These are phyloP conservation scores for Drosophila quadrilineata DNA, from an alignment of 1,140 invertebrate species.

Conservation along the genomic window DNA sequence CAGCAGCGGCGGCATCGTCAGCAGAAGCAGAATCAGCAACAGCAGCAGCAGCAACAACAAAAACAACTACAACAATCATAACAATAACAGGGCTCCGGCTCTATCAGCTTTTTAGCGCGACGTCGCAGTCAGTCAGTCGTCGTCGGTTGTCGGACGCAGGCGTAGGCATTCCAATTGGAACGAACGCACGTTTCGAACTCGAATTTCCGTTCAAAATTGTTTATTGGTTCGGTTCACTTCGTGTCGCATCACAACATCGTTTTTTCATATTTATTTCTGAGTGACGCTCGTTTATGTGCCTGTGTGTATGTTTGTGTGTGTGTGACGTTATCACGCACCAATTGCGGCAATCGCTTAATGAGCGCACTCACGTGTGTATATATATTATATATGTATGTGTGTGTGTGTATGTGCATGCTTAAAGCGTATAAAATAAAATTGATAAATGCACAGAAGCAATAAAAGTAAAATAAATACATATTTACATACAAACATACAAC, in stretches of 20 bases:
- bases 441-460: slow-evolving; percentile 55
- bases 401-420: slow-evolving; percentile 22
- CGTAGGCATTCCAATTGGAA: slow-evolving; percentile 63
- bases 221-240: slow-evolving; percentile 36
- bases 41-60: slow-evolving; percentile 18
- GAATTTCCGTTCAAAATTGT: slow-evolving; percentile 59
- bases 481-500: slow-evolving; percentile 5
- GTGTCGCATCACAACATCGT: too few relatives aligned
- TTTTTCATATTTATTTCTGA: slow-evolving; percentile 13
- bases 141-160: slow-evolving; percentile 63
- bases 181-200: slow-evolving; percentile 54
- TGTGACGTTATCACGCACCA: slow-evolving; percentile 60
- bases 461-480: slow-evolving; percentile 38
- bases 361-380: slow-evolving; percentile 22
- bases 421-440: slow-evolving; percentile 56
- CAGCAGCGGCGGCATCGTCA: slow-evolving; percentile 26
- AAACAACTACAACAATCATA: slow-evolving; percentile 29
- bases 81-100: slow-evolving; percentile 41
- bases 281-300: slow-evolving; percentile 15
- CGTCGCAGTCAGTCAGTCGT: slow-evolving; percentile 68
- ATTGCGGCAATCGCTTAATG: slow-evolving; percentile 56
- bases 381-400: too few relatives aligned
- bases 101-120: slow-evolving; percentile 70
- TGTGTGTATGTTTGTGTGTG: slow-evolving; percentile 5
- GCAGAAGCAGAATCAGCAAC: slow-evolving; percentile 29